A percentile compares a stretch with the other conserved stretches of the same genome.
Conservation (phyloP, 2,113 vertebrate genomes). For the Sorex araneus region DNA sequence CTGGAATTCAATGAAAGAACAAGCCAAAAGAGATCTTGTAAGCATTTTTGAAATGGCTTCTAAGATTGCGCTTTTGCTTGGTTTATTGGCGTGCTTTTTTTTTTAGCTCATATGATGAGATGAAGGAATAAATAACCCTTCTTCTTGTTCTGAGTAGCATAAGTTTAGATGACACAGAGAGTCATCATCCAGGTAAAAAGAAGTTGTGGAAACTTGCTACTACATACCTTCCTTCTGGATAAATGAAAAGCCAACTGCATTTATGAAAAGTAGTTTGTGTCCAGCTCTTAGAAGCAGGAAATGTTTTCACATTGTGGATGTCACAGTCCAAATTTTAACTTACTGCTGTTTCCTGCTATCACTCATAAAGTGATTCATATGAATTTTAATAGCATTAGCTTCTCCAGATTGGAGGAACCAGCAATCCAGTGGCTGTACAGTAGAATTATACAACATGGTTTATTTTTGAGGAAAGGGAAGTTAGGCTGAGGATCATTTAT, state of each 20-base stretch:
- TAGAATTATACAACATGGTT: conserved; percentile 17
- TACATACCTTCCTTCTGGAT: conserved; percentile 62
- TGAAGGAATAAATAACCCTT: conserved; percentile 59
- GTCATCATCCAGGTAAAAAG: conserved; percentile 79
- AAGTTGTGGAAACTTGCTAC: conserved; percentile 82
- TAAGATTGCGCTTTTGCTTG: conserved; percentile 42
- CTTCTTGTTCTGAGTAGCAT: conserved; percentile 72
- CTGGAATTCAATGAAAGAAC: conserved; percentile 76
- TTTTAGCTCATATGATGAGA: conserved; percentile 62
- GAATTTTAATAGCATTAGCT: conserved; percentile 56
- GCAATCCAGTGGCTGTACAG: neutral
- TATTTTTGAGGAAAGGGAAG: conserved; percentile 68
- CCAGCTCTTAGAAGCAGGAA: conserved; percentile 55
- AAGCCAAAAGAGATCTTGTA: conserved; percentile 39
- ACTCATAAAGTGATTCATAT: conserved; percentile 68
- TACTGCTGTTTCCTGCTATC: conserved; percentile 55
- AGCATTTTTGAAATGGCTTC: conserved; percentile 44
- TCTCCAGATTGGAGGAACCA: conserved; percentile 54
- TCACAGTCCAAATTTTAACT: conserved; percentile 67
- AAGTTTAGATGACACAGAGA: conserved; percentile 83
- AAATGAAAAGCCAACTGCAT: conserved; percentile 70
- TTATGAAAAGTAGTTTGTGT: conserved; percentile 71
- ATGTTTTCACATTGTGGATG: conserved; percentile 55
- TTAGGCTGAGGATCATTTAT: conserved; percentile 55
- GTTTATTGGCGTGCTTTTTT: conserved; percentile 56